Conservation (phyloP, 92 coral and sea anemone genomes). For the Porites evermanni region DNA sequence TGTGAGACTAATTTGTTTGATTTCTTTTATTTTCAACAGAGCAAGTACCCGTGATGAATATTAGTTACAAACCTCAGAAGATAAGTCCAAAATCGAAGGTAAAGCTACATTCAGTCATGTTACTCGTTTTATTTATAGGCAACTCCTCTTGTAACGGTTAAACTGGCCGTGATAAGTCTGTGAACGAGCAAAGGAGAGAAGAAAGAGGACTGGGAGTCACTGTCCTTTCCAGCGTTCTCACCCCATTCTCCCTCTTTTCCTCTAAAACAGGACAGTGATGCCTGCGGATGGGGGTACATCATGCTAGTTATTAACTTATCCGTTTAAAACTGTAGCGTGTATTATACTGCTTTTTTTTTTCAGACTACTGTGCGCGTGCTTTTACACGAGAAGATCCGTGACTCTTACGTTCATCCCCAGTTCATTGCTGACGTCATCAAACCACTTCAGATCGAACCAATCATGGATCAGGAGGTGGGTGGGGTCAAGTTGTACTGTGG, state of each 20-base stretch:
- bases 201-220: no score
- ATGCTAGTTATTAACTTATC: no score
- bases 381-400: conserved; percentile 94
- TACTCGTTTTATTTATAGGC: not conserved
- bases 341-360: not conserved
- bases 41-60: conserved; percentile 89
- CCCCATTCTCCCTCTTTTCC: no score
- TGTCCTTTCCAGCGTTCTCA: no score
- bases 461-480: conserved; percentile 94
- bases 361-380: conserved; percentile 92
- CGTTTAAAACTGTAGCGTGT: not conserved
- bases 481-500: not conserved
- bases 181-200: no score
- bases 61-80: conserved; percentile 99
- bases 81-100: conserved; percentile 97
- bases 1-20: no score
- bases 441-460: conserved; percentile 88
- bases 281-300: no score
- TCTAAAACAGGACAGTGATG: no score
- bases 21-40: conserved; percentile 49
- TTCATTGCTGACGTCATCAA: conserved; percentile 96
- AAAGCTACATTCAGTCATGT: not conserved
- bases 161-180: no score
- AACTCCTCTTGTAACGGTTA: no score
- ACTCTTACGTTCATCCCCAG: conserved; percentile 97